Evolutionary conservation across 2,113 vertebrate species (phyloP).

Genomic region (Erinaceus europaeus): DNA sequence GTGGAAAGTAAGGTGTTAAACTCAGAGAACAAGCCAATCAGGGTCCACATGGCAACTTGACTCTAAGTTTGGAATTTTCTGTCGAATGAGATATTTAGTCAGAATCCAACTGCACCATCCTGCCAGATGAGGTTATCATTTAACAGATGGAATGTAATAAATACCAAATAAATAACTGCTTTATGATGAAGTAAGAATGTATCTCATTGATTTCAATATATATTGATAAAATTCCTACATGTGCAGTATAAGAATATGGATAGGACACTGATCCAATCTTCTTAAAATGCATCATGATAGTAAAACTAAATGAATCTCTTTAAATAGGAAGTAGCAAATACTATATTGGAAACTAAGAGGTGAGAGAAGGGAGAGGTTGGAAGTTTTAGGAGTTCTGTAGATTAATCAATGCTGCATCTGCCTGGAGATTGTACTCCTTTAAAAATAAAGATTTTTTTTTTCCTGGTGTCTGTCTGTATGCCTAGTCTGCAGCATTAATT

Average conservation of each 20-base stretch:
- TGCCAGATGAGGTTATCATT: background rate
- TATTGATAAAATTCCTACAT: background rate
- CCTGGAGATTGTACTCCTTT: background rate
- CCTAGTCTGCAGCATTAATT: background rate
- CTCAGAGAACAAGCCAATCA: background rate
- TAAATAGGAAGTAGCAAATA: background rate
- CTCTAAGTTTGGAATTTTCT: background rate
- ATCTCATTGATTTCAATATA: background rate
- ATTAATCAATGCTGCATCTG: background rate
- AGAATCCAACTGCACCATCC: background rate
- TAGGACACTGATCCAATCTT: too few species aligned
- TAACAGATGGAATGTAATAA: background rate
- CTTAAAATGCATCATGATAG: too few species aligned
- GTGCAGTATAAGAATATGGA: too few species aligned
- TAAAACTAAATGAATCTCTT: background rate
- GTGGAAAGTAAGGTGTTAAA: background rate
- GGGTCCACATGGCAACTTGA: background rate
- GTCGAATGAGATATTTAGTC: background rate
- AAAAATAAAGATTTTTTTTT: background rate
- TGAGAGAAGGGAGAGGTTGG: background rate
- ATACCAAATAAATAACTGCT: background rate
- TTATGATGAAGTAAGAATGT: slow-evolving; percentile 16
- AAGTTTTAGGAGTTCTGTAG: background rate
- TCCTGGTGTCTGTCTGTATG: background rate
- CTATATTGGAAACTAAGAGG: background rate